Conservation (phyloP, 37 sponge, comb jelly and placozoan species). For the Ephydatia muelleri region DNA sequence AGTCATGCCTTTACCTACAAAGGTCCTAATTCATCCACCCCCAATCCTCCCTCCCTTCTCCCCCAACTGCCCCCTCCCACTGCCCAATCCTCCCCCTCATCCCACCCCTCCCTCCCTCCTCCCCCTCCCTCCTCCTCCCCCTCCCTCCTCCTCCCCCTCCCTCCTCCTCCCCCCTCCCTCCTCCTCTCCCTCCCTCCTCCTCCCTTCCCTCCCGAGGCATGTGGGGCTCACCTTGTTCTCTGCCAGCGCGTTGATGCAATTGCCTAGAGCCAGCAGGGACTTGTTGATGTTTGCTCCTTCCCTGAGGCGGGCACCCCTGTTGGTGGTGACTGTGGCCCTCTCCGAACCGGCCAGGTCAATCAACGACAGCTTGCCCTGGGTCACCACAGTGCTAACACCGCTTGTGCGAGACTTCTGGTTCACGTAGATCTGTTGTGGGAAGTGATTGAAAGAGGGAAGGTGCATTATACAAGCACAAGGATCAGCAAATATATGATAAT, state of each 20-base stretch:
- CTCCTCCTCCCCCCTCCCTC: background rate
- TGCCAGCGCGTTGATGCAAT: conserved; percentile 98
- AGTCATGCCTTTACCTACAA: background rate
- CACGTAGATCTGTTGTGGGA: conserved; percentile 62
- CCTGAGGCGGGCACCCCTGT: conserved; percentile 80
- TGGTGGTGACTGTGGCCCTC: conserved; percentile 90
- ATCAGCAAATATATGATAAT: background rate
- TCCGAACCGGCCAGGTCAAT: conserved; percentile 98
- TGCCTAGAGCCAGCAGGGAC: conserved; percentile 96
- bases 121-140: background rate
- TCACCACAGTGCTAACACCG: conserved; percentile 68
- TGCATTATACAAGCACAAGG: background rate
- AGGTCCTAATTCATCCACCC: background rate
- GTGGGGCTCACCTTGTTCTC: conserved; percentile 79
- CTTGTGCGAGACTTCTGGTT: conserved; percentile 87
- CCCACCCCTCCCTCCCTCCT: background rate
- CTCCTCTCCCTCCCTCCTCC: conserved; percentile 1
- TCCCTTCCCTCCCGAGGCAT: background rate
- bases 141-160: background rate
- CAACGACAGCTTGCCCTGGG: conserved; percentile 79
- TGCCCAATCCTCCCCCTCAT: too few relatives aligned
- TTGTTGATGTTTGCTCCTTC: conserved; percentile 99
- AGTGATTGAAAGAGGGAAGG: background rate
- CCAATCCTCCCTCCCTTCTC: background rate
- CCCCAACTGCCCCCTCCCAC: background rate